These are phyloP conservation scores for Drosophila formosana DNA, from an alignment of 2,888 invertebrate species.

Conservation along the genomic window DNA sequence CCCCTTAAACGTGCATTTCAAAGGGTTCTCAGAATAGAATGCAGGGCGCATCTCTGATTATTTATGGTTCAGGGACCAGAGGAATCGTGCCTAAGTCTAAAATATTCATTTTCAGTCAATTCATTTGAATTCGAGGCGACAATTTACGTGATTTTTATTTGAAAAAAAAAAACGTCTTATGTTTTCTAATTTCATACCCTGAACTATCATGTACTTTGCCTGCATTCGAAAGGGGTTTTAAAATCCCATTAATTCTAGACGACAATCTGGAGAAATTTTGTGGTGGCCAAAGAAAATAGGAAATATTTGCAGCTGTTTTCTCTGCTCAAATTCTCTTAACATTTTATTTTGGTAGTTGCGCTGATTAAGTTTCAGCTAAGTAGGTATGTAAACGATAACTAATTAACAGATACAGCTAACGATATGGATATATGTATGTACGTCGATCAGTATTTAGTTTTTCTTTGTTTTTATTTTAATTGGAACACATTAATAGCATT, in stretches of 20 bases:
- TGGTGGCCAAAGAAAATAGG: slow-evolving; percentile 53
- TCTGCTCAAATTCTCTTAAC: slow-evolving; percentile 34
- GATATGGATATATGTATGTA: no score
- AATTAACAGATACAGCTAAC: no score
- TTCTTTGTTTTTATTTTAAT: neutral
- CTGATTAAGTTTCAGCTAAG: slow-evolving; percentile 48
- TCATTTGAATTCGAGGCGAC: slow-evolving; percentile 75
- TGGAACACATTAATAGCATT: neutral
- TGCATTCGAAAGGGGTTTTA: slow-evolving; percentile 67
- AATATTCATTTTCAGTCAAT: slow-evolving; percentile 56
- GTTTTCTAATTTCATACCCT: slow-evolving; percentile 68
- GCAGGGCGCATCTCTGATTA: slow-evolving; percentile 56
- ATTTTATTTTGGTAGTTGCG: slow-evolving; percentile 37
- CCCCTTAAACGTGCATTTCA: slow-evolving; percentile 5
- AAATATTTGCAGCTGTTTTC: slow-evolving; percentile 71
- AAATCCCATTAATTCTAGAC: slow-evolving; percentile 69
- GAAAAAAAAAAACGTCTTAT: slow-evolving; percentile 48
- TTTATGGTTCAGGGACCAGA: slow-evolving; percentile 63
- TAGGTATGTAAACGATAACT: no score
- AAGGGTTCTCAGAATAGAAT: slow-evolving; percentile 73
- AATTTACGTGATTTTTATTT: slow-evolving; percentile 79
- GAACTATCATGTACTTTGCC: slow-evolving; percentile 36
- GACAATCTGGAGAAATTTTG: slow-evolving; percentile 51
- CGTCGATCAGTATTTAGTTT: neutral
- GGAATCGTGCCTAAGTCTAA: slow-evolving; percentile 77